Evolutionary conservation across 2,797 vertebrate species (phyloP), one percentile per base, ranked within the genome.

Genomic region (Distichodus sexfasciatus): DNA sequence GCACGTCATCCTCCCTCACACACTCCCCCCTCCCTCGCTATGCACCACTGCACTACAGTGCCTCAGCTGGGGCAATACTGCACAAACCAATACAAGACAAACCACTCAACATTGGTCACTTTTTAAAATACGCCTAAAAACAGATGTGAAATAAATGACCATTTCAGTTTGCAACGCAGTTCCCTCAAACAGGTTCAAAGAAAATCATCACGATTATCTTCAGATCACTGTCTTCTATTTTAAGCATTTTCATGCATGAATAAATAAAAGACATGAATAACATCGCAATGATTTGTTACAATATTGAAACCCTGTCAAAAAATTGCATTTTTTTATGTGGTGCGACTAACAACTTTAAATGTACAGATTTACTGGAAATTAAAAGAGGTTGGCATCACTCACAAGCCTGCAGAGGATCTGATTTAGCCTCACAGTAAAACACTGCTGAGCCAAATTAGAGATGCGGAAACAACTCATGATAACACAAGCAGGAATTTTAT

Each of bases 401-500:
- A n/a, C n/a, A n/a, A n/a, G n/a, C n/a, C n/a, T n/a, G n/a, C n/a
- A n/a, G n/a, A n/a, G n/a, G n/a, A n/a, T n/a, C n/a, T n/a, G n/a
- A n/a, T n/a, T n/a, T n/a, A n/a, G n/a, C n/a, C n/a, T n/a, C n/a
- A n/a, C n/a, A n/a, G n/a, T n/a, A n/a, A n/a, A 0, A 8, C 26
- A 51, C 47, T 3, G 9, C 28, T 38, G 47, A 19, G 10, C 19
- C 14, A 23, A 67, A 61, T 55, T 61, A 38, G 48, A 5, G 12
- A 40, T 47, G 29, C 7, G 43, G 35, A 63, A 48, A 33, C 17
- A 43, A 14, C 72, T 77, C 78, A 76, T 69, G 82, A 84, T 80
- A 71, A 74, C 53, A 82, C 44, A 76, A 86, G 60, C 7, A 53
- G 48, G 71, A 79, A 76, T 74, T 87, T 84, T 77, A 76, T 80